These are phyloP conservation scores for Acanthochromis polyacanthus DNA, from an alignment of 2,113 vertebrate species.

Conservation along the genomic window DNA sequence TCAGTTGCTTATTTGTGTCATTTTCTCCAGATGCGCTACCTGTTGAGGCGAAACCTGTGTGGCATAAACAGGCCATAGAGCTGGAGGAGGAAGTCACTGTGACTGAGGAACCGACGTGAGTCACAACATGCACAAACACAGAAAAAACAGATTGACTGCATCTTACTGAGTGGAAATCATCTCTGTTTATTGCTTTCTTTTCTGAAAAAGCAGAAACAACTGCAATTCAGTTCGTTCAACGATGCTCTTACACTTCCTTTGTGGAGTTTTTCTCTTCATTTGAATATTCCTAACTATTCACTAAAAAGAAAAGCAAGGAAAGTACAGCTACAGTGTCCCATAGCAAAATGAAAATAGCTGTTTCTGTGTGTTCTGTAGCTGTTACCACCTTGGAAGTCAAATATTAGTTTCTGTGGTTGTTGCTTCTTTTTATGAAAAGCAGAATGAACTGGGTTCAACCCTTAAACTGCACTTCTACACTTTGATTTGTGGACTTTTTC, in stretches of 20 bases:
- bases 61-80: conserved; percentile 97
- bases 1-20: neutral
- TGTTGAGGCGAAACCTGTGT: conserved; percentile 93
- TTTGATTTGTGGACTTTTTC: neutral
- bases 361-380: too few relatives aligned
- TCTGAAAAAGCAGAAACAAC: too few relatives aligned
- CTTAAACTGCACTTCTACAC: neutral
- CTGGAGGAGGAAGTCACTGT: conserved; percentile 89
- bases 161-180: too few relatives aligned
- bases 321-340: too few relatives aligned
- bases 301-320: too few relatives aligned
- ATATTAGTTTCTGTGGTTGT: neutral
- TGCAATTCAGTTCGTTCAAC: too few relatives aligned
- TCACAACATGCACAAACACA: conserved; percentile 34
- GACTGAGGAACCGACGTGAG: conserved; percentile 95
- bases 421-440: neutral
- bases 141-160: neutral
- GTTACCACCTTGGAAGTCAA: too few relatives aligned
- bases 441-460: neutral
- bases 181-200: too few relatives aligned
- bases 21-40: conserved; percentile 90
- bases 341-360: too few relatives aligned
- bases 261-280: too few relatives aligned
- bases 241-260: too few relatives aligned
- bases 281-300: too few relatives aligned